Percentiles rank a stretch among this genome's conserved stretches.
These are phyloP conservation scores for Didymodactylos carnosus DNA, from an alignment of 2,888 invertebrate species.

Conservation along the genomic window DNA sequence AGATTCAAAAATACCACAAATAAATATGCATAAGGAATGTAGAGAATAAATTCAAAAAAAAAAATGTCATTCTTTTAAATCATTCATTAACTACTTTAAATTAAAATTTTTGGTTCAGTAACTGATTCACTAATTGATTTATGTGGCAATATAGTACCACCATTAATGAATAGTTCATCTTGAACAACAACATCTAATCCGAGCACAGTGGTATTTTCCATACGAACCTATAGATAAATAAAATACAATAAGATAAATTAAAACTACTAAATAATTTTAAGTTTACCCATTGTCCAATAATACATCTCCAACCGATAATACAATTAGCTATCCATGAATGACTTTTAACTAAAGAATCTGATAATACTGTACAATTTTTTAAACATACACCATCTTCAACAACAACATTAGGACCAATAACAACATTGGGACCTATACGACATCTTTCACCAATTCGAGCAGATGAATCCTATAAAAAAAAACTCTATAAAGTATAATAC, in stretches of 20 bases:
- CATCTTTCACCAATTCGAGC: slow-evolving; percentile 80
- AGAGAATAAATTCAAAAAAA: not conserved
- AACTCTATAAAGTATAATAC: not conserved
- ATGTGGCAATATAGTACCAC: slow-evolving; percentile 88
- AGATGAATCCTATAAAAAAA: slow-evolving; percentile 57
- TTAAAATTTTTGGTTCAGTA: slow-evolving; percentile 89
- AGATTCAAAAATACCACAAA: not conserved
- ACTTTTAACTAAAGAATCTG: slow-evolving; percentile 53
- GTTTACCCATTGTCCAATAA: slow-evolving; percentile 74
- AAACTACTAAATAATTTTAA: not conserved
- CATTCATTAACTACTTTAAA: slow-evolving; percentile 42
- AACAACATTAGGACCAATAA: slow-evolving; percentile 67
- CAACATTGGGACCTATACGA: slow-evolving; percentile 91
- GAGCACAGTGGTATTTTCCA: slow-evolving; percentile 88
- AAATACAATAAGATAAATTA: not conserved
- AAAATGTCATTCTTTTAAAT: not conserved
- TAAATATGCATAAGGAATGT: no score
- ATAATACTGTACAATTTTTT: slow-evolving; percentile 70
- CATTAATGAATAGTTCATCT: slow-evolving; percentile 92
- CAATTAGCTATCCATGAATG: slow-evolving; percentile 91
- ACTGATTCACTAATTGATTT: slow-evolving; percentile 80
- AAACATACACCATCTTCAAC: slow-evolving; percentile 92
- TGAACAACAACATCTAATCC: slow-evolving; percentile 97
- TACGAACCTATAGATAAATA: slow-evolving; percentile 49
- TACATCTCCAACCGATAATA: slow-evolving; percentile 86